Evolutionary conservation across 2,797 vertebrate genomes (phyloP), one percentile per base, ranked within the genome.

Genomic region (Danio albolineatus): DNA sequence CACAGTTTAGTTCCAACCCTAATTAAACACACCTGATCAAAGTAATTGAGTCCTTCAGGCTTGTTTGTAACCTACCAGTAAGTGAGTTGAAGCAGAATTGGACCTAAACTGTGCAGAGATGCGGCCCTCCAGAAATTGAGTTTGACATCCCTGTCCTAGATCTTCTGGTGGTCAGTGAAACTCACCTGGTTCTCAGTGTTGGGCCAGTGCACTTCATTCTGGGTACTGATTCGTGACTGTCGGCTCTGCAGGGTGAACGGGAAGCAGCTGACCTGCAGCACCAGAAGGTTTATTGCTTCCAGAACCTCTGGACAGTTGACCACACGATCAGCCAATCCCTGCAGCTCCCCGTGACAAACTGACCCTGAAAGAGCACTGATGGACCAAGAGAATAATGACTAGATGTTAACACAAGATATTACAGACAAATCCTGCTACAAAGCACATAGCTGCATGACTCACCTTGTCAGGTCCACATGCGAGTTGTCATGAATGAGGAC

Each of bases 401-500:
- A 75, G 44, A 49, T 10, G 56, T 38, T 19, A 6, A 57, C 48
- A 16, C 48, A 6, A 28, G 49, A 43, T 4, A 1, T 54, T 43
- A 28, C 19, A 44, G 36, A 76, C 60, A n/a, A 39, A 16, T 6
- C 12, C 10, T 10, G 9, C 13, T 2, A 19, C 17, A 69, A 61
- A 70, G 8, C 39, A 19, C 28, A 10, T 6, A 5, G 10, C 8
- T 73, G 16, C 44, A 1, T 51, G 9, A 16, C 56, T 77, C 83
- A 99, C 98, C 98, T 99, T 39, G 96, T 98, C 85, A 98, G 92
- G 90, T 99, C 97, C 10, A 98, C 94, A 0, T 99, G 97, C 0
- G 97, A 96, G 89, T 97, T 96, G 90, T 99, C 98, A 43, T 99
- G 98, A 76, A 99, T 97, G 77, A 99, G 95, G 87, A 99, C 97